Percentiles rank a stretch among this genome's conserved stretches.
These are phyloP conservation scores for Laticauda laticaudata DNA, from an alignment of 2,113 vertebrate species.

Conservation along the genomic window DNA sequence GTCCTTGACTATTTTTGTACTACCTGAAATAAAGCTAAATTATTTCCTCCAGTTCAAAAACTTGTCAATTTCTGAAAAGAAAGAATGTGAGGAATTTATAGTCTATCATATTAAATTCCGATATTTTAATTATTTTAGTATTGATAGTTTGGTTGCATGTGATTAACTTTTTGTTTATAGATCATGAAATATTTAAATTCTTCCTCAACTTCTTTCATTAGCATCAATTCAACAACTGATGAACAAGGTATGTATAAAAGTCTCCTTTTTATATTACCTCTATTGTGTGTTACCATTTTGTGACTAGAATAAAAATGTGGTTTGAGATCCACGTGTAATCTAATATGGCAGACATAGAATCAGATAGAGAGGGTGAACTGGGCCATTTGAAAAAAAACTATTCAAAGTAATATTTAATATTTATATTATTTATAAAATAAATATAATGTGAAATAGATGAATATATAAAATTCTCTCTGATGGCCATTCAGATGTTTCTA, in stretches of 20 bases:
- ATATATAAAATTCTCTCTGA: neutral
- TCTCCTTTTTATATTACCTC: fast-evolving
- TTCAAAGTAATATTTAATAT: neutral
- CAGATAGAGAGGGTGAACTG: neutral
- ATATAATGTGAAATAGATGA: neutral
- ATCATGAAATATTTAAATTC: neutral
- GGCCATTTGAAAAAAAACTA: neutral
- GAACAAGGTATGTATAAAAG: neutral
- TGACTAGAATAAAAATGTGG: neutral
- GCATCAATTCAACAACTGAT: fast-evolving
- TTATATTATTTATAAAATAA: no score
- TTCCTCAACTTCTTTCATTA: slow-evolving; percentile 15
- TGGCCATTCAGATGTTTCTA: neutral
- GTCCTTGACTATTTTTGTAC: neutral
- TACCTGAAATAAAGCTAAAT: neutral
- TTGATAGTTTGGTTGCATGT: neutral
- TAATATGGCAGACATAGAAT: neutral
- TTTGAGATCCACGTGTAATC: neutral
- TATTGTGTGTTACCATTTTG: neutral
- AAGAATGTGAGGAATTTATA: neutral
- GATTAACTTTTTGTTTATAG: neutral
- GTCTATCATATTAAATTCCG: neutral
- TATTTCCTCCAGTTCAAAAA: neutral
- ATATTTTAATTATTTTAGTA: neutral
- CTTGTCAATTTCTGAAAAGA: neutral